Evolutionary conservation across 2,113 vertebrate genomes (phyloP), one percentile per base, ranked within the genome.

Genomic region (Sorex araneus): DNA sequence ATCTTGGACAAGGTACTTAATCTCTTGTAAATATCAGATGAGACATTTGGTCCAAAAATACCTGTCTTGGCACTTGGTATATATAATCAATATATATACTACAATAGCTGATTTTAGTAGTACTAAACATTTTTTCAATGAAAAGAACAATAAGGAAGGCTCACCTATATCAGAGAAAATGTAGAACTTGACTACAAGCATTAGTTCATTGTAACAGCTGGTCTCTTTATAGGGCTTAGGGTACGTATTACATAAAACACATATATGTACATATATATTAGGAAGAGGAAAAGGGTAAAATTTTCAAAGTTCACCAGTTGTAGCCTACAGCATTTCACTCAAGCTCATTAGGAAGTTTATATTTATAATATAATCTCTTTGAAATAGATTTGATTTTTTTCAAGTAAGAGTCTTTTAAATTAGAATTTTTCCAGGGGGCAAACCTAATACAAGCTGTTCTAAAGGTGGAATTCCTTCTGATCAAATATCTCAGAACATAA

Each of bases 331-430:
- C 97, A 96, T 97, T 98, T 97, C 94, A 96, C 96, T 97, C 97
- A 93, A 97, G 97, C 97, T 98, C 98, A 98, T 98, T 98, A 98
- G 97, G 95, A 97, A 97, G 97, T 98, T 97, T 98, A 98, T 97
- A 97, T 98, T 98, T 97, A 98, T 97, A 98, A 97, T 97, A 94
- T 96, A 97, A 97, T 97, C 97, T 96, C 97, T 98, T 98, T 97
- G 96, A 98, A 98, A 98, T 97, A 97, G 97, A 97, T 98, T 95
- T 96, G 95, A 96, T 97, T 97, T 97, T 98, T 97, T 97, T 88
- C 95, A 18, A 97, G 96, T 97, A 97, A 97, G 85, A 89, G 93
- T 97, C 97, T 98, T 97, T 96, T 97, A 98, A 98, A 98, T 98
- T 97, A 98, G 95, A 98, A 95, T 92, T 97, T 97, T 98, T 97